Base-by-base conservation (phyloP, 2,113 vertebrate genomes). In the Tursiops truncatus region DNA sequence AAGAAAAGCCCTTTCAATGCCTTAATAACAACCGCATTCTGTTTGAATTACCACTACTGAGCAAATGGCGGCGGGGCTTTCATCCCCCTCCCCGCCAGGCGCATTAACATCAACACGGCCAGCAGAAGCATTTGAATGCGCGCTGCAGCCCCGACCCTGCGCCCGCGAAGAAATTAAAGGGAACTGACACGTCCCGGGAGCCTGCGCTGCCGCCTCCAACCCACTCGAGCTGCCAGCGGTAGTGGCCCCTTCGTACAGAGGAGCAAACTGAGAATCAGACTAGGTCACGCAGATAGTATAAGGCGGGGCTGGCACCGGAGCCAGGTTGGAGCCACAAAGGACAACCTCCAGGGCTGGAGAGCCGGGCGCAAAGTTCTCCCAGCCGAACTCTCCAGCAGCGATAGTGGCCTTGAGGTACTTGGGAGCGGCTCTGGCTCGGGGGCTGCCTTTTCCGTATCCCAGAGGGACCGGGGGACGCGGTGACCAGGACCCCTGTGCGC, bases 31-130 rank as follows among this genome's bases (percentile, higher is more conserved):
- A 98, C 97, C 97, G 95, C 98, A 98, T 98, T 98, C 98, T 98
- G 99, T 98, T 99, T 98, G 98, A 99, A 98, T 99, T 98, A 98
- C 98, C 98, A 99, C 98, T 98, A 98, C 98, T 98, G 98, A 98
- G 98, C 98, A 99, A 99, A 99, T 98, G 98, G 98, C 98, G 98
- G 99, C 97, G 93, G 77, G 63, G 95, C 98, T 98, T 99, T 99
- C 98, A 99, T 99, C 98, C 98, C 97, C 95, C 92, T 93, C 97
- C 97, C 97, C 44, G 81, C 96, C 85, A 89, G 8, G 98, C 90
- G 62, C 93, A 99, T 98, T 98, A 98, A 98, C 98, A 99, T 99
- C 98, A 98, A 98, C 99, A 98, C 98, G 63, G 98, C 98, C 91
- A 97, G 98, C 98, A 97, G 98, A 97, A 98, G 98, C 98, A 98